Conservation (phyloP, 2,888 invertebrate genomes). For the Ormyrus rosae region DNA sequence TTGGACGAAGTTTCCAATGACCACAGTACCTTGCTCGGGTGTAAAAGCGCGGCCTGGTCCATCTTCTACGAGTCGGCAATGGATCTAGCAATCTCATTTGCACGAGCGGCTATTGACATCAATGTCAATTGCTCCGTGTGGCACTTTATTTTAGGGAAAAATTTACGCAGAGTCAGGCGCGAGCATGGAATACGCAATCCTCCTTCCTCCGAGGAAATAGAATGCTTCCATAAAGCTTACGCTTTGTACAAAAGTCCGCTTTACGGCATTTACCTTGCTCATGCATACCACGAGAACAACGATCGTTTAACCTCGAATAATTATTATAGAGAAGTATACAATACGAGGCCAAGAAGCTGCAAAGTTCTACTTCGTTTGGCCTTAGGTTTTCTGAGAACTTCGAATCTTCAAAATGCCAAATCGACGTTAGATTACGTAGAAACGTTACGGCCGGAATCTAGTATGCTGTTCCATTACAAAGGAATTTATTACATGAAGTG, state of each 20-base stretch:
- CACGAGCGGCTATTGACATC: neutral
- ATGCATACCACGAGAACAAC: neutral
- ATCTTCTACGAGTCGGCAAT: neutral
- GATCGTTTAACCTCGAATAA: neutral
- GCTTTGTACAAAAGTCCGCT: neutral
- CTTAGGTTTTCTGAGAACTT: neutral
- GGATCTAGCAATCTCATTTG: neutral
- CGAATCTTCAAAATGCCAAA: slow-evolving; percentile 13
- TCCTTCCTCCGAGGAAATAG: neutral
- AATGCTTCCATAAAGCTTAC: slow-evolving; percentile 18
- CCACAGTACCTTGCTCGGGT: slow-evolving; percentile 9
- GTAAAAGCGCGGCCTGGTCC: slow-evolving; percentile 8
- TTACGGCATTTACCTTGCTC: slow-evolving; percentile 18
- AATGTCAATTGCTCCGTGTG: slow-evolving; percentile 16
- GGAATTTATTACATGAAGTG: slow-evolving; percentile 12
- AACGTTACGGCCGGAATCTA: neutral
- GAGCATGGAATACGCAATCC: too few relatives aligned
- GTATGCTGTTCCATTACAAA: slow-evolving; percentile 16
- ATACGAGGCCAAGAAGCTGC: neutral
- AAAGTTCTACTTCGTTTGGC: slow-evolving; percentile 19
- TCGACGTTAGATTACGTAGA: slow-evolving; percentile 7
- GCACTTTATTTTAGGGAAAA: slow-evolving; percentile 26
- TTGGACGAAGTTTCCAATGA: neutral
- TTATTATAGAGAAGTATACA: neutral
- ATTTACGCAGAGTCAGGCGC: slow-evolving; percentile 15